These are phyloP conservation scores for Pseudoatta argentina DNA, from an alignment of 1,140 invertebrate genomes.

Conservation along the genomic window DNA sequence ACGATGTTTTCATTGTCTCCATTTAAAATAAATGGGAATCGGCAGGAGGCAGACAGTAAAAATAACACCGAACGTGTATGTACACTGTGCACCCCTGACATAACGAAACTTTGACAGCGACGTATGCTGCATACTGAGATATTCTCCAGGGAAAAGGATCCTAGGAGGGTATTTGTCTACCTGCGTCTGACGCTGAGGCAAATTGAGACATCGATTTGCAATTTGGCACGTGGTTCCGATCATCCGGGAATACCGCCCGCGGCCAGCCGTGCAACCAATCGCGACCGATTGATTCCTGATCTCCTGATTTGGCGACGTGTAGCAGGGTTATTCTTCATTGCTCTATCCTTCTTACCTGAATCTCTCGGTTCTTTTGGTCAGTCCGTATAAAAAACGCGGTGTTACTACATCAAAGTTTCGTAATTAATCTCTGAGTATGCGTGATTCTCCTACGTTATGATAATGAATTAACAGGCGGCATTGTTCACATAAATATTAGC, in stretches of 20 bases:
- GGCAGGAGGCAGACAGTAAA: not conserved
- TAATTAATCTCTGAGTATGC: not conserved
- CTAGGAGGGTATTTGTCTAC: constrained; percentile 66
- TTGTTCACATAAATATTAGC: not conserved
- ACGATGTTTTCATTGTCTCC: not conserved
- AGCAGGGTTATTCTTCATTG: constrained; percentile 20
- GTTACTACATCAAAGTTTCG: not conserved
- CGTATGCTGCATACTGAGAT: constrained; percentile 26
- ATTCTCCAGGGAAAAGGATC: constrained; percentile 43
- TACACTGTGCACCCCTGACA: not conserved
- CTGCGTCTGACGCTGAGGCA: constrained; percentile 72
- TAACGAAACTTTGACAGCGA: constrained; percentile 46
- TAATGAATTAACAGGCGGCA: not conserved
- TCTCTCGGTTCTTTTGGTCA: not conserved
- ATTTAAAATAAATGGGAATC: constrained; percentile 34
- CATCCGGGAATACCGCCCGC: constrained; percentile 43
- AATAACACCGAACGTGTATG: not conserved
- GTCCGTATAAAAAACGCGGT: not conserved
- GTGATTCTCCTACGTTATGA: not conserved
- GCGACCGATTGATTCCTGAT: constrained; percentile 69
- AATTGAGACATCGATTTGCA: constrained; percentile 77
- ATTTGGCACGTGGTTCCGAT: constrained; percentile 73
- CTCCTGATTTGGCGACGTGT: constrained; percentile 42
- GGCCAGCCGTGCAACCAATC: constrained; percentile 63
- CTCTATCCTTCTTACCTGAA: not conserved